Conservation (phyloP, 2,113 vertebrate genomes). For the Podocnemis expansa region DNA sequence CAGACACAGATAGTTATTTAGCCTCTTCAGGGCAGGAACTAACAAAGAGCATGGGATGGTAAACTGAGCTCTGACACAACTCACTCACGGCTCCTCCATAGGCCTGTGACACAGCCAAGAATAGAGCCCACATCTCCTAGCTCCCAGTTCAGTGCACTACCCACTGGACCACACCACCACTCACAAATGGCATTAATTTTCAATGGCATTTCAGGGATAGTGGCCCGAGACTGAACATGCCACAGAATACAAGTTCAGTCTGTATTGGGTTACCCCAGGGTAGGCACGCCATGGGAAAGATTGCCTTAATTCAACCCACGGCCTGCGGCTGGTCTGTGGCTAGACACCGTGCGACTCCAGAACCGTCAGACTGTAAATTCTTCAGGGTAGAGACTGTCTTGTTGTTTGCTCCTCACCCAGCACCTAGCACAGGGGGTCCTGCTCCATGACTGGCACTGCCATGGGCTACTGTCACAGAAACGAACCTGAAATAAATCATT, state of each 20-base stretch:
- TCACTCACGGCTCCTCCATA: background rate
- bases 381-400: background rate
- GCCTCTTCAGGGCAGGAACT: too few relatives aligned
- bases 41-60: background rate
- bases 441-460: background rate
- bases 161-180: background rate
- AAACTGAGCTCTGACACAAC: background rate
- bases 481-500: background rate
- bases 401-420: background rate
- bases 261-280: background rate
- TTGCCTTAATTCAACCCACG: background rate
- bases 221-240: background rate
- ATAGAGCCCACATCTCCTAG: background rate
- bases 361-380: rapidly evolving
- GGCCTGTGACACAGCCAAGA: constrained; percentile 44
- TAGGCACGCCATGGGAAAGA: background rate
- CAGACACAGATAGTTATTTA: background rate
- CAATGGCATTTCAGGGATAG: background rate
- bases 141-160: background rate
- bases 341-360: background rate
- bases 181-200: background rate
- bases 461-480: background rate
- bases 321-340: background rate
- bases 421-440: background rate
- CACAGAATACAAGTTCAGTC: background rate